phyloP scores from a whole-genome alignment of 2,113 vertebrate species.

The Peromyscus polionotus region DNA sequence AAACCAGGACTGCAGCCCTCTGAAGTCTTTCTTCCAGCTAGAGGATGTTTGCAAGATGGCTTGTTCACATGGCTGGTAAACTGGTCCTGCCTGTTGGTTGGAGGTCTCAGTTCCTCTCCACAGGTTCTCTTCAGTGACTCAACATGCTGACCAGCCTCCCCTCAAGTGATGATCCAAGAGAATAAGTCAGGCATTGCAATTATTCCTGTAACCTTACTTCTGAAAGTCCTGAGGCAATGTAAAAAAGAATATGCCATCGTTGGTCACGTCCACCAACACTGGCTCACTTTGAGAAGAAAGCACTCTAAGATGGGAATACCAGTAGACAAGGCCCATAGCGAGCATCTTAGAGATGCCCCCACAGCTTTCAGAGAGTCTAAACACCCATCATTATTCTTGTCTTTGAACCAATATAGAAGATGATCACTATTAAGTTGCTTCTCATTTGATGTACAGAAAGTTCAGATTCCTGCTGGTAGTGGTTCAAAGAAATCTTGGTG shows the following conservation, averaged over 20 bases:
- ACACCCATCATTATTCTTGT: not conserved
- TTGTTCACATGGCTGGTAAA: not conserved
- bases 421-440: conserved; percentile 13
- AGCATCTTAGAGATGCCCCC: not conserved
- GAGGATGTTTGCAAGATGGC: not conserved
- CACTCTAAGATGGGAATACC: not conserved
- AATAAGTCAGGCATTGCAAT: not conserved
- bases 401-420: not conserved
- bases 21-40: not conserved
- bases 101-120: not conserved
- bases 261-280: not conserved
- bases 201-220: not conserved
- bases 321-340: not conserved
- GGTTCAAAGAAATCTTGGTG: not conserved
- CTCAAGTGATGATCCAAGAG: not conserved
- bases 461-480: not conserved
- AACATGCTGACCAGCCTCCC: not conserved
- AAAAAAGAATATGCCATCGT: not conserved
- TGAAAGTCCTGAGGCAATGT: not conserved
- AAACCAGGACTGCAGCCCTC: not conserved
- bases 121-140: not conserved
- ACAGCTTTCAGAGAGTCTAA: not conserved
- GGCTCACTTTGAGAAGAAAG: not conserved
- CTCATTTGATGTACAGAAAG: not conserved
- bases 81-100: not conserved